Conservation (phyloP, 2,888 invertebrate species). For the Dorcus hopei region DNA sequence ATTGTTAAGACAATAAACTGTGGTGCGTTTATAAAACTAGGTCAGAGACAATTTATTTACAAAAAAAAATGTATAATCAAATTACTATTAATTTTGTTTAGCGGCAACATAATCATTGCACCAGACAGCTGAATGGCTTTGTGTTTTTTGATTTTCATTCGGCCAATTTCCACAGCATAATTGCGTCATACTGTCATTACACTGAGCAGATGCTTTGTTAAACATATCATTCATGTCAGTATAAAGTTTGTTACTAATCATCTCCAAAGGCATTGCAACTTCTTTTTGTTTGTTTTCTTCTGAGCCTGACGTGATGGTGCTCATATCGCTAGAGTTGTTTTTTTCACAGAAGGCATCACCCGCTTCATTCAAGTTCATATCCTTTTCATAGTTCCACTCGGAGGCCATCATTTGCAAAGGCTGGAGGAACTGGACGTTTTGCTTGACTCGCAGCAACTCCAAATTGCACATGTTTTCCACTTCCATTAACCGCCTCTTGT, state of each 20-base stretch:
- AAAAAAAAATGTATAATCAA: neutral
- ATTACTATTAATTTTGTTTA: constrained; percentile 4
- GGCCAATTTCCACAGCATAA: constrained; percentile 2
- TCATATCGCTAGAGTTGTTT: neutral
- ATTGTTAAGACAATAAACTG: too few relatives aligned
- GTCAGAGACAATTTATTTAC: neutral
- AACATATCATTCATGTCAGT: constrained; percentile 16
- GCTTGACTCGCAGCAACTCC: constrained; percentile 45
- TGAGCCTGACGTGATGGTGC: neutral
- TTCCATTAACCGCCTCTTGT: constrained; percentile 44
- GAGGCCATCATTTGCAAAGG: constrained; percentile 44
- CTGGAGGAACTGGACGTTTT: constrained; percentile 43
- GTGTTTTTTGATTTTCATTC: neutral
- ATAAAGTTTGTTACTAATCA: constrained; percentile 14
- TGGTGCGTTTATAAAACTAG: too few relatives aligned
- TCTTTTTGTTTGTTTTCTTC: constrained; percentile 6
- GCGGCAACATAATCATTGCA: constrained; percentile 5
- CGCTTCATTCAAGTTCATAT: constrained; percentile 1
- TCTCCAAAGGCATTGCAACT: constrained; percentile 9
- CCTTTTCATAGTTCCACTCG: constrained; percentile 38
- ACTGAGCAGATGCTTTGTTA: constrained; percentile 6
- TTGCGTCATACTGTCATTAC: constrained; percentile 3
- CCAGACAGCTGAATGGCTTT: constrained; percentile 2
- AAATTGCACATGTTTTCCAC: constrained; percentile 49
- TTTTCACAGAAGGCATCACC: constrained; percentile 6